Percentiles rank a stretch among this genome's conserved stretches.
Conservation (phyloP, 2,888 invertebrate species). For the Lycia hirtaria region DNA sequence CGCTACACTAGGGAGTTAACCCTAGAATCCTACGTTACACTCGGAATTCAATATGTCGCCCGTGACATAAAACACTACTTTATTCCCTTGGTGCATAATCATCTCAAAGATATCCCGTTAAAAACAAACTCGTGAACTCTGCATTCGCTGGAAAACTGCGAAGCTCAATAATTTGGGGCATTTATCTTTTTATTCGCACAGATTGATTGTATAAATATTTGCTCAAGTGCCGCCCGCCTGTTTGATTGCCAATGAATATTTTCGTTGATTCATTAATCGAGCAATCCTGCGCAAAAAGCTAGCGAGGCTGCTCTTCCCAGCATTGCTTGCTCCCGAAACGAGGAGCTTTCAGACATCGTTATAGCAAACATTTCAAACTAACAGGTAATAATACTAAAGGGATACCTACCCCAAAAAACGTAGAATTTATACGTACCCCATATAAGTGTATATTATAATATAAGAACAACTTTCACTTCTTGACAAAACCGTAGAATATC, state of each 20-base stretch:
- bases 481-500: no score
- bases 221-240: conserved; percentile 54
- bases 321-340: conserved; percentile 49
- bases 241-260: conserved; percentile 68
- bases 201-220: conserved; percentile 66
- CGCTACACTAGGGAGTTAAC: no score
- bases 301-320: conserved; percentile 31
- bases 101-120: conserved; percentile 43
- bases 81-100: no score
- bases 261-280: conserved; percentile 62
- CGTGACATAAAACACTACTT: no score
- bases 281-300: conserved; percentile 53
- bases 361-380: no score
- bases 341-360: neutral
- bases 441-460: no score
- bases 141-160: conserved; percentile 52
- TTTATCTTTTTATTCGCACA: conserved; percentile 50
- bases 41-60: no score
- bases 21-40: no score
- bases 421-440: no score
- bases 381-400: no score
- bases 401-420: no score
- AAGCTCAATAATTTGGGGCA: conserved; percentile 49
- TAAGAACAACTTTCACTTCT: no score
- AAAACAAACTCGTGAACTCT: conserved; percentile 54